Conservation (phyloP, 2,113 vertebrate species). For the Struthio camelus region DNA sequence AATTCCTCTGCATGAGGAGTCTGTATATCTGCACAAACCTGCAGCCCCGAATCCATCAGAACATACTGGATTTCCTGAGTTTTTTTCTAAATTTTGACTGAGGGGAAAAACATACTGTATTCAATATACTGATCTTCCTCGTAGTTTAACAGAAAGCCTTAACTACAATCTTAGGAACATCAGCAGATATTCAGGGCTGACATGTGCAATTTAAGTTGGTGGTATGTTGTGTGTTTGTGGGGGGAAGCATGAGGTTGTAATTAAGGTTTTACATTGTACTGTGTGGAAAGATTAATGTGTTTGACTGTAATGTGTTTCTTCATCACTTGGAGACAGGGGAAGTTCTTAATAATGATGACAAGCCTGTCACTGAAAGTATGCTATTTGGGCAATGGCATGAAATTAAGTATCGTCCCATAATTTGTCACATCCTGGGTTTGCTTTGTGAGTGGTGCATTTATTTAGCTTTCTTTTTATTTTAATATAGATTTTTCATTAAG, state of each 20-base stretch:
- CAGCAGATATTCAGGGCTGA: slow-evolving; percentile 32
- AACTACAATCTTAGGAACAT: background rate
- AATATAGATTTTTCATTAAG: background rate
- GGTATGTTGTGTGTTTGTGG: slow-evolving; percentile 43
- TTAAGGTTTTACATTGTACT: slow-evolving; percentile 65
- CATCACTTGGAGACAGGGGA: slow-evolving; percentile 40
- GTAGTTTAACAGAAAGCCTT: background rate
- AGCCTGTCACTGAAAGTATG: slow-evolving; percentile 57
- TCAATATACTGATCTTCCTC: background rate
- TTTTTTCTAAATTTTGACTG: background rate
- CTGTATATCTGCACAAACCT: background rate
- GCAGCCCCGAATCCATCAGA: background rate
- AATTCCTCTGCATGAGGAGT: background rate
- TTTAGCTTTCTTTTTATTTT: background rate
- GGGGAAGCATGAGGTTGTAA: slow-evolving; percentile 64
- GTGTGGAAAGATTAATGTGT: slow-evolving; percentile 68
- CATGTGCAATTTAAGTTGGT: slow-evolving; percentile 23
- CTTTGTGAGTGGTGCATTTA: background rate
- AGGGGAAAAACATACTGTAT: background rate
- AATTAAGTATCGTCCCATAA: slow-evolving; percentile 62
- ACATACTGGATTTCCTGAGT: background rate
- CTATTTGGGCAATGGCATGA: slow-evolving; percentile 41
- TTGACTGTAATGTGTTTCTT: slow-evolving; percentile 67
- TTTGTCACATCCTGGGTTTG: slow-evolving; percentile 62
- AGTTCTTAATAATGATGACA: slow-evolving; percentile 69